Evolutionary conservation across 2,113 vertebrate species (phyloP), one percentile per base, ranked within the genome.

Genomic region (Scytalopus superciliaris): DNA sequence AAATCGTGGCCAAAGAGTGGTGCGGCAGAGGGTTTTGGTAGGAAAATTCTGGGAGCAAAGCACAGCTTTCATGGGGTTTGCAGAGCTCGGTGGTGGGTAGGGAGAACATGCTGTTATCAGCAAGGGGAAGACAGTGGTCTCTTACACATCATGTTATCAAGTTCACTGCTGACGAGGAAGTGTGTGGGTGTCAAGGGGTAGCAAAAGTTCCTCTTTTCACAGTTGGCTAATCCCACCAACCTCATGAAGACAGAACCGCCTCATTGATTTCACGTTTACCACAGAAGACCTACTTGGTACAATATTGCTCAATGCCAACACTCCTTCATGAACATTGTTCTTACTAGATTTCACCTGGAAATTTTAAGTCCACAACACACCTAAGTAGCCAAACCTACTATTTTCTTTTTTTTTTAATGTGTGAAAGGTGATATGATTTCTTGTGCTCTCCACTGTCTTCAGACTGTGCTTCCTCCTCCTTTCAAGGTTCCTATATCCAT

Each of bases 181-280:
- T 59, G 30, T 86, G 87, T 74, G 74, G 57, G 70, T 83, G 55
- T 57, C 28, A 70, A 74, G 16, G 50, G 45, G 22, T 28, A 76
- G 47, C n/a, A 49, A 39, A 83, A 87, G 55, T 94, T 95, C 84
- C 45, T 84, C 23, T 87, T 87, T 91, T 66, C 53, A 74, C 17
- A 28, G 28, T 14, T 91, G 59, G 27, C 44, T 37, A 83, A 25
- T 68, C 35, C 49, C 40, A 68, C 8, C 19, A 67, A 37, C 14
- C 55, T 77, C 30, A 55, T 24, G 24, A 85, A 57, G 87, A 55
- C 27, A 39, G 53, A 90, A 83, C 9, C 22, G 42, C 40, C 21
- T 16, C 37, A 59, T 2, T 60, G 62, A 77, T 56, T 82, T 45
- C 19, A 9, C 76, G 40, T 88, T 88, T 62, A 50, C 31, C 23